Evolutionary conservation across 2,113 vertebrate genomes (phyloP).

Genomic region (Cynopterus brachyotis): DNA sequence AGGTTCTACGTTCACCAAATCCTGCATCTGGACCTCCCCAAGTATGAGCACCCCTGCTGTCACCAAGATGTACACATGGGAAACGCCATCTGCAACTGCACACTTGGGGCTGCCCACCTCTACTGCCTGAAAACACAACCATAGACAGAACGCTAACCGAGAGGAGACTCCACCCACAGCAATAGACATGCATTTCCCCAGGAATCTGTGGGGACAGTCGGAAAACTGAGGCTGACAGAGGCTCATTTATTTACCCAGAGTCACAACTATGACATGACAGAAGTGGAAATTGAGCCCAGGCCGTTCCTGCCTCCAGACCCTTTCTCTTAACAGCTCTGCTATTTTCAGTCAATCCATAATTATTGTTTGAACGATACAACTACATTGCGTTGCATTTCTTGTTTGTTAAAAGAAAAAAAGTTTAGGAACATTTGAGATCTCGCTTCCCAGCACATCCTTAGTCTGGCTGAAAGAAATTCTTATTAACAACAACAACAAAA

Average conservation of each 20-base stretch:
- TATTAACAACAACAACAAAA: neutral
- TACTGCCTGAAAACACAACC: neutral
- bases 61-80: neutral
- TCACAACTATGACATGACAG: neutral
- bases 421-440: no score
- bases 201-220: no score
- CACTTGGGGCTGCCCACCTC: neutral
- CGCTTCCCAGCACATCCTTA: no score
- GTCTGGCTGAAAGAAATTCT: no score
- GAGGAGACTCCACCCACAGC: neutral
- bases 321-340: neutral
- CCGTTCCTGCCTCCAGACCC: neutral
- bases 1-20: neutral
- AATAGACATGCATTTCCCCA: rapidly evolving
- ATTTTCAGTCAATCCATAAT: neutral
- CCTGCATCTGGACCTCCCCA: neutral
- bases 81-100: neutral
- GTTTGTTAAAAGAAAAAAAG: neutral
- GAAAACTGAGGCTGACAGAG: neutral
- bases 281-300: neutral
- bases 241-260: neutral
- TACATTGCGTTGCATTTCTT: neutral
- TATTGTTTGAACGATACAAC: neutral
- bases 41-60: neutral
- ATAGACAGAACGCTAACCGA: neutral